phyloP scores from a whole-genome alignment of 2,797 vertebrate genomes.

The Acanthopagrus latus region DNA sequence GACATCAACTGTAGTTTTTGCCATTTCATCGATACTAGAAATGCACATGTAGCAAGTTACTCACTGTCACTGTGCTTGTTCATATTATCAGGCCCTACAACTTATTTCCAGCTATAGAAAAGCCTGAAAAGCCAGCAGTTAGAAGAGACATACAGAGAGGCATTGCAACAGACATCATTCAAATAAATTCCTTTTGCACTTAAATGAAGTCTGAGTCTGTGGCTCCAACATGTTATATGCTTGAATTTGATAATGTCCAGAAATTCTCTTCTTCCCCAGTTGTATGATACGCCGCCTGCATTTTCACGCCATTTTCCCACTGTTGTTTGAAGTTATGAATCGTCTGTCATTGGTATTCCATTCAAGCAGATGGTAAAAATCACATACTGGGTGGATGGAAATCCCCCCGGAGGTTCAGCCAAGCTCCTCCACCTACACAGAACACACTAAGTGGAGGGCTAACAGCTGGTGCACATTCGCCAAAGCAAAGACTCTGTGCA shows the following conservation, averaged over 20 bases:
- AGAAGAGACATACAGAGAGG: too few relatives aligned
- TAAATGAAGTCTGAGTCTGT: not conserved
- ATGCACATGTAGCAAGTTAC: too few relatives aligned
- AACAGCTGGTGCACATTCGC: conserved; percentile 43
- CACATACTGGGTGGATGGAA: conserved; percentile 7
- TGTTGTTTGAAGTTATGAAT: not conserved
- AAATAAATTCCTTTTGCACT: not conserved
- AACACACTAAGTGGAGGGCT: conserved; percentile 15
- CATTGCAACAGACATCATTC: too few relatives aligned
- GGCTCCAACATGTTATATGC: not conserved
- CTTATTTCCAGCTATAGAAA: too few relatives aligned
- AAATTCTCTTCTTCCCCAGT: not conserved
- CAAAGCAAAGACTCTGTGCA: conserved; percentile 3
- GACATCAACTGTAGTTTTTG: too few relatives aligned
- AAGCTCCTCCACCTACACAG: conserved; percentile 44
- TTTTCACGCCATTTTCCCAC: not conserved
- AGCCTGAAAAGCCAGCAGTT: too few relatives aligned
- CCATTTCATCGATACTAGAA: too few relatives aligned
- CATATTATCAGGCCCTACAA: too few relatives aligned
- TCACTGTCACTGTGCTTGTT: too few relatives aligned
- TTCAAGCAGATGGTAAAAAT: conserved; percentile 42
- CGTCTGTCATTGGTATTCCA: conserved; percentile 16
- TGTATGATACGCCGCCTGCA: not conserved
- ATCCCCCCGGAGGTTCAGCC: conserved; percentile 31
- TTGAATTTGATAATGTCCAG: not conserved